A percentile compares a stretch with the other conserved stretches of the same genome.
Evolutionary conservation across 2,113 vertebrate genomes (phyloP).

Genomic region (Oncorhynchus tshawytscha): DNA sequence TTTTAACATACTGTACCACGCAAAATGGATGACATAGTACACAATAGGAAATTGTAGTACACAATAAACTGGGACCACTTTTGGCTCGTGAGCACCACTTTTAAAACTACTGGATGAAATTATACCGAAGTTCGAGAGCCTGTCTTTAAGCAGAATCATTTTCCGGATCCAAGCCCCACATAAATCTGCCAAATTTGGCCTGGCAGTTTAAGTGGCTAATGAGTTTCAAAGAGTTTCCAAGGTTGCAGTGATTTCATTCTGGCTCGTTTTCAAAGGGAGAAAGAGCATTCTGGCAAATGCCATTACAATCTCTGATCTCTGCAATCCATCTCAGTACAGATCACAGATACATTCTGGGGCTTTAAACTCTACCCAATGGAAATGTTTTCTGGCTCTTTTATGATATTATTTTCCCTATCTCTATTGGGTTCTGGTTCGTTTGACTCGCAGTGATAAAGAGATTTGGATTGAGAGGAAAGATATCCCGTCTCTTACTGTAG

Average conservation of each 20-base stretch:
- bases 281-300: conserved; percentile 18
- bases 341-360: neutral
- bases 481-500: neutral
- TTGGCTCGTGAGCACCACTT: no score
- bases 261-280: conserved; percentile 13
- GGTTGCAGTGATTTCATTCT: conserved; percentile 33
- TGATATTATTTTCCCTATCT: neutral
- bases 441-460: neutral
- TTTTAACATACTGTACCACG: no score
- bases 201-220: conserved; percentile 23
- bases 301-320: conserved; percentile 17
- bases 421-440: neutral
- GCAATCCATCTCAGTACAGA: neutral
- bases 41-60: no score
- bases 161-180: neutral
- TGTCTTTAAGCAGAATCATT: no score
- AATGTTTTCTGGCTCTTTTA: neutral
- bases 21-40: no score
- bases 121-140: no score
- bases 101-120: no score
- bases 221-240: conserved; percentile 23
- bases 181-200: conserved; percentile 28
- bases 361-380: neutral
- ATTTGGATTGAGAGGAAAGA: neutral
- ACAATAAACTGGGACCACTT: no score